Conservation (phyloP, 64 coral and sea anemone genomes). For the Porites australiensis region DNA sequence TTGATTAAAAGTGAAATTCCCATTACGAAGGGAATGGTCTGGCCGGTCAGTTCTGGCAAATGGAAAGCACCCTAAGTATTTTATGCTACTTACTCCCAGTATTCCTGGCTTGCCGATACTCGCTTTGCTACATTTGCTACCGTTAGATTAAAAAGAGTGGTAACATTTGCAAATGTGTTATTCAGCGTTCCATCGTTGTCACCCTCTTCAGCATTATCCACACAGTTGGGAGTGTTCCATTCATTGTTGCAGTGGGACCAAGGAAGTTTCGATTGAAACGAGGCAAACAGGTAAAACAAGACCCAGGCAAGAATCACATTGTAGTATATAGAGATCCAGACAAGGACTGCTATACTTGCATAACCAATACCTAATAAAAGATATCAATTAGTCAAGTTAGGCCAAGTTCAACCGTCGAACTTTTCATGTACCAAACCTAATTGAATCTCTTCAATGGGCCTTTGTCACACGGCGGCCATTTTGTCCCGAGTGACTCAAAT, state of each 20-base stretch:
- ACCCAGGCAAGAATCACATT: conserved; percentile 78
- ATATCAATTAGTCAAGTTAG: background rate
- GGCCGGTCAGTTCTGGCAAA: too few relatives aligned
- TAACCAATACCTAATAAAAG: conserved; percentile 67
- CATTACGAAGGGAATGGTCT: too few relatives aligned
- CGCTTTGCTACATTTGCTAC: background rate
- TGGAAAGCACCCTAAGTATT: too few relatives aligned
- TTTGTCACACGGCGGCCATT: too few relatives aligned
- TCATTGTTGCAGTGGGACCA: conserved; percentile 79
- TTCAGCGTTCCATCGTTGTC: background rate
- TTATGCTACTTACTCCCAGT: conserved; percentile 81
- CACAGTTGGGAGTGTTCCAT: conserved; percentile 77
- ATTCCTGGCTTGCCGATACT: conserved; percentile 75
- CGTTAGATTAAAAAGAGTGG: conserved; percentile 35
- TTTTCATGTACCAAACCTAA: too few relatives aligned
- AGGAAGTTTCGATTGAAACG: conserved; percentile 70
- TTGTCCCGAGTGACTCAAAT: too few relatives aligned
- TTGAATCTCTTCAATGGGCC: too few relatives aligned
- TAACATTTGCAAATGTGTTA: conserved; percentile 35
- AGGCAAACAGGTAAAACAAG: conserved; percentile 78
- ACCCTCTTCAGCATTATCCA: background rate
- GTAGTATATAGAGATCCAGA: conserved; percentile 77
- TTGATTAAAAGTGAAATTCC: too few relatives aligned
- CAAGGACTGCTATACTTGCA: conserved; percentile 65
- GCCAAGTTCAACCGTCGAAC: too few relatives aligned